A percentile compares a stretch with the other conserved stretches of the same genome.
phyloP scores from a whole-genome alignment of 1,140 invertebrate species.

The Cyphomyrmex costatus region DNA sequence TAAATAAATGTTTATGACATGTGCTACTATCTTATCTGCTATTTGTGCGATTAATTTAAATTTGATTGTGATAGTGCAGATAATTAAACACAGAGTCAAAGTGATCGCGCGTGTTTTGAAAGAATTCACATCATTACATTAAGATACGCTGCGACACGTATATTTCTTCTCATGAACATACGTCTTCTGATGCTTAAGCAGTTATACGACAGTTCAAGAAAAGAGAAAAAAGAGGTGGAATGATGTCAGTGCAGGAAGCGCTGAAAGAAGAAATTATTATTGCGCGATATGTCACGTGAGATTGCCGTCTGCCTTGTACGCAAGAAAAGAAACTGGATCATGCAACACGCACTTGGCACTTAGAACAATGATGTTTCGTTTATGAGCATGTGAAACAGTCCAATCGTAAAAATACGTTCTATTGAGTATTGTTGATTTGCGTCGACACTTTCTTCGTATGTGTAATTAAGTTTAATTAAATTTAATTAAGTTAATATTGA shows the following conservation, averaged over 20 bases:
- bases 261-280: conserved; percentile 70
- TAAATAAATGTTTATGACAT: not conserved
- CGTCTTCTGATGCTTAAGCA: conserved; percentile 36
- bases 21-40: not conserved
- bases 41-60: conserved; percentile 12
- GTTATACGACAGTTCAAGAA: not conserved
- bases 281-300: conserved; percentile 74
- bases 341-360: conserved; percentile 65
- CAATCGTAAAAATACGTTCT: not conserved
- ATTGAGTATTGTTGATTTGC: not conserved
- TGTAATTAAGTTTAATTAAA: conserved; percentile 42
- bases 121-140: conserved; percentile 7
- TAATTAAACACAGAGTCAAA: not conserved
- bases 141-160: not conserved
- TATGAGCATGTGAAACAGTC: not conserved
- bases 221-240: conserved; percentile 46
- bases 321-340: conserved; percentile 73
- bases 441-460: not conserved
- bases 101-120: not conserved
- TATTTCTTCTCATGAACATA: not conserved
- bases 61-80: not conserved
- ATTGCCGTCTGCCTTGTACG: conserved; percentile 75
- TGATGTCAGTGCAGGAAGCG: conserved; percentile 31
- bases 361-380: conserved; percentile 63
- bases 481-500: conserved; percentile 20